Base-by-base conservation (phyloP, 2,113 vertebrate genomes). In the Anser cygnoides region DNA sequence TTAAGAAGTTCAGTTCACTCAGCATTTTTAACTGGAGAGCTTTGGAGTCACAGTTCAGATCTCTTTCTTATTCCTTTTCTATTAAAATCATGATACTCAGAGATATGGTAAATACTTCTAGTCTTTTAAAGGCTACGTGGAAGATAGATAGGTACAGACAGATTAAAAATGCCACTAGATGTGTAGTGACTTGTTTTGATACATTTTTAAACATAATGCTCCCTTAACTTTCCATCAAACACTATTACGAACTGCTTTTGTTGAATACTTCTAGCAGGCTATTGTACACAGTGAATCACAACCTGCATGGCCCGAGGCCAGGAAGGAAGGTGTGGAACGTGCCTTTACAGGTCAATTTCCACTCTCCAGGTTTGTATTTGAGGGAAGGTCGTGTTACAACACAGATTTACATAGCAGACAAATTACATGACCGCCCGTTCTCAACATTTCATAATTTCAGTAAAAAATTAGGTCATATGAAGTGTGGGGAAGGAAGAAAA, bases 281-380 rank as follows among this genome's bases (percentile, higher is more conserved):
- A n/a, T 28, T n/a, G 68, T 44, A 88, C 20, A 78, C 41, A 26
- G 46, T 23, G 16, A 73, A 89, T 67, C 92, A 54, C 6, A 57
- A 95, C 84, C 55, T 87, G 58, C 72, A 16, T 96, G 95, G 96
- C 95, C 73, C 7, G 68, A 67, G 74, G 97, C 96, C 96, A 98
- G 96, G 90, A 91, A 97, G 95, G 89, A 98, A 96, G 95, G 91
- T 92, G 91, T 75, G 55, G 41, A 85, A 95, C 92, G 14, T 83
- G 97, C 96, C 94, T 94, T 95, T 96, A 98, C 97, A 98, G 97
- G 97, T 92, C 84, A 10, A 94, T 97, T 98, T 98, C 96, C 97
- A 95, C 86, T 83, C 96, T 95, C 93, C 94, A 85, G 96, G 81
- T 93, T 84, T 78, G 90, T 97, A 97, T 96, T 98, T 97, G 84